phyloP scores from a whole-genome alignment of 2,113 vertebrate species.

The Sitta europaea region DNA sequence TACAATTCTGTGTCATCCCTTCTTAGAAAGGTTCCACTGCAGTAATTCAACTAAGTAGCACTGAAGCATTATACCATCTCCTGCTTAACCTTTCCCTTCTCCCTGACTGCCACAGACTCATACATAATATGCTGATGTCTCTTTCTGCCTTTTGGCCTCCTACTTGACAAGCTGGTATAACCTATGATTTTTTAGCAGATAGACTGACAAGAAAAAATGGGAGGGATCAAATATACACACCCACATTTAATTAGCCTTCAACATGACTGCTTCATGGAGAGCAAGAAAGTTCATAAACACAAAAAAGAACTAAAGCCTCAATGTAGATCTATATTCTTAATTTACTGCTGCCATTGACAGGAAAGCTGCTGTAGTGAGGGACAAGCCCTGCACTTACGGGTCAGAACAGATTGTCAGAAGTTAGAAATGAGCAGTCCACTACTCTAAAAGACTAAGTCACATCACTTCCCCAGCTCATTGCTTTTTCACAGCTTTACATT shows the following conservation, averaged over 20 bases:
- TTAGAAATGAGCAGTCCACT: neutral
- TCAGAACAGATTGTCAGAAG: neutral
- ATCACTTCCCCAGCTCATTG: neutral
- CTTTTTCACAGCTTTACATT: neutral
- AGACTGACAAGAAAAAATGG: neutral
- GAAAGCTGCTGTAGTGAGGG: neutral
- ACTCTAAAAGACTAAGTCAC: neutral
- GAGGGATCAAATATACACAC: neutral
- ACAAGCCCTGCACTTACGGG: neutral
- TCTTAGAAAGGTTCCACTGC: neutral
- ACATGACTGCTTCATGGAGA: neutral
- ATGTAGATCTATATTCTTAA: neutral
- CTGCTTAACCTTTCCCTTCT: conserved; percentile 1
- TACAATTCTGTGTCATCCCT: neutral
- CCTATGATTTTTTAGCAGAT: neutral
- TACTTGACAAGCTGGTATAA: neutral
- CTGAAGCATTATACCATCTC: neutral
- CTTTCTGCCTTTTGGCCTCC: neutral
- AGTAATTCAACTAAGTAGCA: neutral
- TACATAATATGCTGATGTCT: neutral
- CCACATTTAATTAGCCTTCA: neutral
- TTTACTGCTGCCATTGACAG: neutral
- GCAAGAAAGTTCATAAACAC: neutral
- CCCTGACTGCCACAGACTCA: neutral
- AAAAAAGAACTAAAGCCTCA: neutral